Evolutionary conservation across 2,113 vertebrate genomes (phyloP).

Genomic region (Cyprinodon brontotheroides): DNA sequence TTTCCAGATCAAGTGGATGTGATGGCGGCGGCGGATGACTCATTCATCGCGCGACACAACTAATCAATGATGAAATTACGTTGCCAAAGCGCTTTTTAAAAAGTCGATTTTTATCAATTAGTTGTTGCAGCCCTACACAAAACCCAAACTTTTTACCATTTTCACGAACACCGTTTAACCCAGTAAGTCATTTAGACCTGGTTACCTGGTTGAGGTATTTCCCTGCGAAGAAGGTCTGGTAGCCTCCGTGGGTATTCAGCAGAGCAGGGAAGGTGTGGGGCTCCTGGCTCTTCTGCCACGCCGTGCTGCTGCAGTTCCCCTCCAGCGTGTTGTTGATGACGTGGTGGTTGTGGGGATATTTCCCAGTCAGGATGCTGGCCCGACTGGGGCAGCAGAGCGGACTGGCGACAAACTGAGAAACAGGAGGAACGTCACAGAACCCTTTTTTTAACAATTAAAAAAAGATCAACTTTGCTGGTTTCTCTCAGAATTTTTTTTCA

Average conservation of each 20-base stretch:
- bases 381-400: slow-evolving; percentile 97
- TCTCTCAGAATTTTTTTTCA: too few relatives aligned
- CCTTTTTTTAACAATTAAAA: not conserved
- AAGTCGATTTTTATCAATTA: too few relatives aligned
- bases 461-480: too few relatives aligned
- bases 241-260: slow-evolving; percentile 81
- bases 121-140: too few relatives aligned
- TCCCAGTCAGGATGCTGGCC: slow-evolving; percentile 95
- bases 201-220: slow-evolving; percentile 97
- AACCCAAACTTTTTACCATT: too few relatives aligned
- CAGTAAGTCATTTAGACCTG: too few relatives aligned
- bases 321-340: slow-evolving; percentile 96
- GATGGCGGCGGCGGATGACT: too few relatives aligned
- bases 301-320: slow-evolving; percentile 95
- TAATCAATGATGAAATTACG: too few relatives aligned
- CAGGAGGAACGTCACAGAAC: not conserved
- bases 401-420: slow-evolving; percentile 91
- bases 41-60: too few relatives aligned
- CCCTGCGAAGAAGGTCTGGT: slow-evolving; percentile 97
- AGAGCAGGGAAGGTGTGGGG: slow-evolving; percentile 87
- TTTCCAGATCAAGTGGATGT: too few relatives aligned
- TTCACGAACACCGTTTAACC: too few relatives aligned
- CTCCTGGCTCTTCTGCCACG: slow-evolving; percentile 97
- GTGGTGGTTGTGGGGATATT: slow-evolving; percentile 96
- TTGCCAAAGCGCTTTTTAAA: too few relatives aligned